Evolutionary conservation across 53 echinoderm and acorn worm species (phyloP), one percentile per base, ranked within the genome.

Genomic region (Mesocentrotus franciscanus): DNA sequence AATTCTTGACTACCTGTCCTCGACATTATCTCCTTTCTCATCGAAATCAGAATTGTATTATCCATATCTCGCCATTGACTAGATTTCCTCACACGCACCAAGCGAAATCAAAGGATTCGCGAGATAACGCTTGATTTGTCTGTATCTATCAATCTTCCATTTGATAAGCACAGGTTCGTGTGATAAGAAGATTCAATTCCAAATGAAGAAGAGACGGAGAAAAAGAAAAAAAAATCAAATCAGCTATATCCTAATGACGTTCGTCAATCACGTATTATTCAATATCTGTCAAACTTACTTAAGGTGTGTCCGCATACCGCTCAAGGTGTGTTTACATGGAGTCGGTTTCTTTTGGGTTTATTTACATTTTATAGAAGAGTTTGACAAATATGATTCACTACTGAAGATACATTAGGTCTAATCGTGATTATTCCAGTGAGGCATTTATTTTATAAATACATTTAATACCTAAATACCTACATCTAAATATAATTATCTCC

Each of bases 21-120:
- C 20, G 81, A 42, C 42, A 39, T 16, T 42, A 81, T 81, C 81
- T 81, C 17, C 81, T 36, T 81, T 16, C n/a, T 81, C 81, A 81
- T 81, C 81, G 42, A 39, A 81, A 81, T 81, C 81, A 81, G 81
- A 81, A 81, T 42, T 81, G 36, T 81, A 81, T 81, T 81, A 81
- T 81, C 81, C 36, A 81, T 81, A 81, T 81, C 81, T 81, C 22
- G 39, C 18, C 36, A 81, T 42, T 81, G 81, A 81, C 39, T 81
- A 33, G 33, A 81, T 42, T 81, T 81, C 81, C 81, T 49, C 49
- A 81, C 81, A 81, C 81, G 81, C 16, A 81, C 81, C 81, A 33
- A 20, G 42, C 36, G 42, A 36, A 20, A 68, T 39, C 42, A 81
- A 18, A 16, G 42, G 8, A 17, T 14, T 78, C 78, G 11, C 8